phyloP scores from a whole-genome alignment of 1,140 invertebrate species.

The Anagrus nilaparvatae region DNA sequence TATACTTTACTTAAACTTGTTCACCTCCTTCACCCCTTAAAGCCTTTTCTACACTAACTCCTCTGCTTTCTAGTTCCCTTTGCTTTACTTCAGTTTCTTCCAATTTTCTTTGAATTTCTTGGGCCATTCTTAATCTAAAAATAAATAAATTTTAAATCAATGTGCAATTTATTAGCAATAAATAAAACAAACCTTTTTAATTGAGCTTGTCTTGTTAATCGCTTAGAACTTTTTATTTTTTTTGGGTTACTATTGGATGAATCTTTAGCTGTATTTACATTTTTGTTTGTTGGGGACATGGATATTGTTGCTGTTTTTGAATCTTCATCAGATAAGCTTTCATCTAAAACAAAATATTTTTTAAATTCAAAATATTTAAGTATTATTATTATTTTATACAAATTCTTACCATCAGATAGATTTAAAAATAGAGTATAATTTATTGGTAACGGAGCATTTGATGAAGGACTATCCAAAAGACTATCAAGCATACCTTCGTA shows the following conservation, averaged over 20 bases:
- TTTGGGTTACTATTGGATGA: conserved; percentile 38
- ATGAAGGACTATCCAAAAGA: conserved; percentile 42
- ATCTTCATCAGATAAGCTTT: conserved; percentile 38
- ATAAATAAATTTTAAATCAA: conserved; percentile 22
- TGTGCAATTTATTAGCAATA: conserved; percentile 1
- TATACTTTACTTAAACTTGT: conserved; percentile 1
- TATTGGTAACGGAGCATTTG: conserved; percentile 47
- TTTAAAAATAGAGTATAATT: conserved; percentile 44
- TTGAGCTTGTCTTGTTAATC: conserved; percentile 57
- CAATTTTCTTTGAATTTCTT: conserved; percentile 79
- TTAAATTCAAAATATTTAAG: background rate
- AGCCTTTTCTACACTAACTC: conserved; percentile 74
- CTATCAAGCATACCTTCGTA: conserved; percentile 35
- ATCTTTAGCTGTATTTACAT: conserved; percentile 21
- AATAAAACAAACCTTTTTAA: conserved; percentile 54
- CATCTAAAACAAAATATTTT: conserved; percentile 24
- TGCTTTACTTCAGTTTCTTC: conserved; percentile 80
- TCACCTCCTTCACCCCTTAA: conserved; percentile 59
- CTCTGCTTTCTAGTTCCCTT: conserved; percentile 65
- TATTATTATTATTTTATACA: conserved; percentile 1
- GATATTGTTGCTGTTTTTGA: conserved; percentile 33
- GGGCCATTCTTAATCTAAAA: conserved; percentile 64
- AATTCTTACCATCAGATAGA: conserved; percentile 33
- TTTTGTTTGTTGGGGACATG: conserved; percentile 38
- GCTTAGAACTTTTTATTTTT: conserved; percentile 35